These are phyloP conservation scores for Drosophila prostipennis DNA, from an alignment of 2,888 invertebrate genomes.

Conservation along the genomic window DNA sequence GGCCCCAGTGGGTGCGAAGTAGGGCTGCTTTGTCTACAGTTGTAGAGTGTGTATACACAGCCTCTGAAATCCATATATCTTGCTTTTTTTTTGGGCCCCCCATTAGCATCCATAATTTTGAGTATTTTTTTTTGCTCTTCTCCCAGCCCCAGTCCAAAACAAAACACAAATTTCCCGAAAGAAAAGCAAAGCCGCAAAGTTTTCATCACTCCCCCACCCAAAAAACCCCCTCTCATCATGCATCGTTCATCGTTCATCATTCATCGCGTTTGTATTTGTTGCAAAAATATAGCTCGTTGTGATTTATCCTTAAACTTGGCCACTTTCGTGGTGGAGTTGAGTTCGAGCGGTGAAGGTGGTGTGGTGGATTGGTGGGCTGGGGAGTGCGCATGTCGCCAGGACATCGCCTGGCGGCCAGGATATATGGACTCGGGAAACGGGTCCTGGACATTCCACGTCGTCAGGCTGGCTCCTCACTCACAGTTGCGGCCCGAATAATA, in stretches of 20 bases:
- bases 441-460: constrained; percentile 62
- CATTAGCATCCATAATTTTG: constrained; percentile 48
- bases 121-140: constrained; percentile 1
- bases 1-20: constrained; percentile 64
- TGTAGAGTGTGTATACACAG: constrained; percentile 34
- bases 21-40: constrained; percentile 49
- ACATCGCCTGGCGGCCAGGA: constrained; percentile 57
- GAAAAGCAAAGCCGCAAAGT: constrained; percentile 42
- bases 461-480: constrained; percentile 41
- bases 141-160: constrained; percentile 3
- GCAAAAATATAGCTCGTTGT: constrained; percentile 48
- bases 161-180: constrained; percentile 40
- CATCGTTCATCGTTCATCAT: neutral
- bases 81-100: constrained; percentile 31
- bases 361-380: constrained; percentile 10
- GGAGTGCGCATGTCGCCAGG: constrained; percentile 62
- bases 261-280: constrained; percentile 39
- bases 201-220: constrained; percentile 22
- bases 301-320: constrained; percentile 79
- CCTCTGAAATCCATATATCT: constrained; percentile 26
- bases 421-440: constrained; percentile 43
- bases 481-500: constrained; percentile 31
- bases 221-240: no score
- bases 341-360: neutral
- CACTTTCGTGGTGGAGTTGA: constrained; percentile 46